These are phyloP conservation scores for Torymus tubicola DNA, from an alignment of 2,888 invertebrate species.

Conservation along the genomic window DNA sequence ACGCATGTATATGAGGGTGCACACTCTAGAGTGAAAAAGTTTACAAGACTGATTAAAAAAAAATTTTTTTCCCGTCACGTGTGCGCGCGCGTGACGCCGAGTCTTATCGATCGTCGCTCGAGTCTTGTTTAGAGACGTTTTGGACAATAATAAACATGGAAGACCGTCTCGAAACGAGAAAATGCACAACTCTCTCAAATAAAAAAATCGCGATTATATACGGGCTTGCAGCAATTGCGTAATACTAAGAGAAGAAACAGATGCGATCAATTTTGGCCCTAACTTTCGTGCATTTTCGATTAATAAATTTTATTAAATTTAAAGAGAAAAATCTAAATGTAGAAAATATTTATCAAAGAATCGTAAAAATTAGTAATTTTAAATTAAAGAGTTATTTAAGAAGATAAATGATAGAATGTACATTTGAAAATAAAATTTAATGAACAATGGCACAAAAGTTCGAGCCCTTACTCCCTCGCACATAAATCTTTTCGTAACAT, in stretches of 20 bases:
- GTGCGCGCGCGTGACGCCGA: slow-evolving; percentile 46
- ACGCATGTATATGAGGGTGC: not conserved
- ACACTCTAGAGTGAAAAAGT: slow-evolving; percentile 11
- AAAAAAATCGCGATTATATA: slow-evolving; percentile 30
- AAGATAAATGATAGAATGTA: no score
- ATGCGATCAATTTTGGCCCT: slow-evolving; percentile 27
- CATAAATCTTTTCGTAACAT: slow-evolving; percentile 32
- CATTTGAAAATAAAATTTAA: not conserved
- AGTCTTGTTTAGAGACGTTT: slow-evolving; percentile 32
- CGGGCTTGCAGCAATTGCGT: slow-evolving; percentile 39
- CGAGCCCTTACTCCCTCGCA: slow-evolving; percentile 23
- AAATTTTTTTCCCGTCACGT: slow-evolving; percentile 36
- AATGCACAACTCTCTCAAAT: slow-evolving; percentile 49
- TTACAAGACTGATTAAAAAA: not conserved
- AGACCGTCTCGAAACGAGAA: slow-evolving; percentile 53
- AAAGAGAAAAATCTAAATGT: no score
- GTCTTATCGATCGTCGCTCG: slow-evolving; percentile 47
- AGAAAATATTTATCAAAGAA: no score
- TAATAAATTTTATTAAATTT: no score
- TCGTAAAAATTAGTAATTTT: slow-evolving; percentile 17
- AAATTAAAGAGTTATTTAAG: slow-evolving; percentile 37
- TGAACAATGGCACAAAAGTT: slow-evolving; percentile 47
- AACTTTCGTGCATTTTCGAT: slow-evolving; percentile 29
- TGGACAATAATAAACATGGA: slow-evolving; percentile 44
- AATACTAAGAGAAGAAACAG: slow-evolving; percentile 29